A percentile compares a stretch with the other conserved stretches of the same genome.
Evolutionary conservation across 1,140 invertebrate species (phyloP).

Genomic region (Drosophila nigrodunni): DNA sequence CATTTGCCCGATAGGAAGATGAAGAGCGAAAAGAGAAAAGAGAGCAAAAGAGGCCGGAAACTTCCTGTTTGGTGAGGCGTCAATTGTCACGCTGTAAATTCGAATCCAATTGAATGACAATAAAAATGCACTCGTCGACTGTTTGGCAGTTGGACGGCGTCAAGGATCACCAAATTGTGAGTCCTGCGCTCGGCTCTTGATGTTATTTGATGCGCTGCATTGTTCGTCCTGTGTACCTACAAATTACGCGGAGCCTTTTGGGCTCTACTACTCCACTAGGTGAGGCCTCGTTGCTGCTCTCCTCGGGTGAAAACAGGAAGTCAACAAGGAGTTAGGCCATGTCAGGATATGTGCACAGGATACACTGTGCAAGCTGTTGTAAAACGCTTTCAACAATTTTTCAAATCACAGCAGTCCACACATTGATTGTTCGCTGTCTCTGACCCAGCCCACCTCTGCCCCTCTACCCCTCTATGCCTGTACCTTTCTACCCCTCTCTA

Average conservation of each 20-base stretch:
- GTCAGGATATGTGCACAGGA: slow-evolving; percentile 72
- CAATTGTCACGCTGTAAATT: slow-evolving; percentile 81
- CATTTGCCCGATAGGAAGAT: background rate
- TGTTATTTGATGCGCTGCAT: slow-evolving; percentile 78
- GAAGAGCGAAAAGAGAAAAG: background rate
- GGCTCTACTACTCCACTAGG: background rate
- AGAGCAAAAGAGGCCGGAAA: slow-evolving; percentile 39
- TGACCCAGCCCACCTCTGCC: slow-evolving; percentile 3
- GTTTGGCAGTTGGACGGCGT: slow-evolving; percentile 15
- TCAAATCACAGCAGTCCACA: slow-evolving; percentile 59
- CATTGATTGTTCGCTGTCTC: slow-evolving; percentile 34
- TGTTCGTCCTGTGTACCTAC: slow-evolving; percentile 70
- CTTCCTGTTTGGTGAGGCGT: slow-evolving; percentile 75
- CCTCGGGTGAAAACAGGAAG: slow-evolving; percentile 66
- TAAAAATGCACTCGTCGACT: slow-evolving; percentile 68
- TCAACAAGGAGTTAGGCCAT: slow-evolving; percentile 61
- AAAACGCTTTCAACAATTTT: slow-evolving; percentile 67
- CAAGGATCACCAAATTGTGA: slow-evolving; percentile 29
- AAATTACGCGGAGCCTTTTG: slow-evolving; percentile 68
- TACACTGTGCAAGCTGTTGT: slow-evolving; percentile 78
- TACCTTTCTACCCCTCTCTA: slow-evolving; percentile 30
- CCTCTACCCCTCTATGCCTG: background rate
- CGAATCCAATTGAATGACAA: slow-evolving; percentile 84
- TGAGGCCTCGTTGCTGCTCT: slow-evolving; percentile 12
- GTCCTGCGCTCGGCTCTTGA: slow-evolving; percentile 30